Base-by-base conservation (phyloP, 2,113 vertebrate species). In the Periophthalmodon schlosseri region DNA sequence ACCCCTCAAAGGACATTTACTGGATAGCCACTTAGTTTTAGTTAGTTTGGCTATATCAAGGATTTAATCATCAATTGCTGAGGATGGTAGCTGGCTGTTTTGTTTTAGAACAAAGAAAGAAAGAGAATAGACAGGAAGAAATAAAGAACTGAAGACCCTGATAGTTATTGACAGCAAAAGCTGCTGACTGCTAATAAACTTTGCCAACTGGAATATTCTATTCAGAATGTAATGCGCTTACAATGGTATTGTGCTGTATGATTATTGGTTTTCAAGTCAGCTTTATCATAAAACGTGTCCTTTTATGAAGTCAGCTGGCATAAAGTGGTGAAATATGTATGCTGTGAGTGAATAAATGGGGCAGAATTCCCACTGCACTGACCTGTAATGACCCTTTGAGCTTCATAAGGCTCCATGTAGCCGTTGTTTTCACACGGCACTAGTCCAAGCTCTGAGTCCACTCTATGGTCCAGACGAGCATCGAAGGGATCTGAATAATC, bases 371-470 rank as follows among this genome's bases (percentile, higher is more conserved):
- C n/a, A 44, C 20, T 39, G 21, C 44, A 81, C 87, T 80, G 72
- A 98, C 97, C 97, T 68, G 95, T 95, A 89, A 99, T 97, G 86
- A 99, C 96, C 84, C 95, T 94, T 80, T 99, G 97, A n/a, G 97
- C 97, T 89, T 99, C 97, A 0, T 97, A 99, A 0, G 97, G 97
- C 56, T 99, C 97, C 97, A 99, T 99, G 89, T 99, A 99, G 85
- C 97, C 95, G 7, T 95, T 94, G 58, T 94, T 97, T 82, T 97
- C 96, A 0, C 93, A 91, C 69, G 94, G 92, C 28, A 83, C 81
- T 63, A 92, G 93, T 0, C 90, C 80, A 16, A 81, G 68, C 21
- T 92, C 89, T 1, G 80, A 81, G 20, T 93, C 90, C 7, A 82
- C 39, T 54, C 88, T 74, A 74, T 93, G 87, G 78, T 96, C 95